Conservation (phyloP, 2,797 vertebrate species). For the Acipenser oxyrinchus region DNA sequence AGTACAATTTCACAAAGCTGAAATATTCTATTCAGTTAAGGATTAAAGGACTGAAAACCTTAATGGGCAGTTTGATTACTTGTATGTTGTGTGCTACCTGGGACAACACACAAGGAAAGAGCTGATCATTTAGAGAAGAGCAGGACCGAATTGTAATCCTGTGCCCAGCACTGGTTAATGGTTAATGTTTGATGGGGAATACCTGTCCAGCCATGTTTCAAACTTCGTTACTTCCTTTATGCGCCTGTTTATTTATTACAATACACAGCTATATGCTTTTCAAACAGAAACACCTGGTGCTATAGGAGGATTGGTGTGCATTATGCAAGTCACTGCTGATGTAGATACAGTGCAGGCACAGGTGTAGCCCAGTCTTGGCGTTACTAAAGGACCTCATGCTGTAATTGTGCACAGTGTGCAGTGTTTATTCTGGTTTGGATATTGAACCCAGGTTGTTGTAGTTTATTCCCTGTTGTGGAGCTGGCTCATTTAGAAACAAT, state of each 20-base stretch:
- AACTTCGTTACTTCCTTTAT: neutral
- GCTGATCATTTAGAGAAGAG: neutral
- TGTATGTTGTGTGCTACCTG: too few species aligned
- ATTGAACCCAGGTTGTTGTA: neutral
- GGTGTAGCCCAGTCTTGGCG: slow-evolving; percentile 1
- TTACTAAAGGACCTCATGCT: neutral
- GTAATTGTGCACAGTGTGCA: neutral
- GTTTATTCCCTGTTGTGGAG: neutral
- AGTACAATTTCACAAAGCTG: too few species aligned
- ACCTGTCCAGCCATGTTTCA: neutral
- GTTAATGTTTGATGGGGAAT: slow-evolving; percentile 36
- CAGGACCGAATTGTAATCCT: neutral
- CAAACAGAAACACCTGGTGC: slow-evolving; percentile 16
- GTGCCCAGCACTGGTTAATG: slow-evolving; percentile 24
- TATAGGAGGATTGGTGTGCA: slow-evolving; percentile 18
- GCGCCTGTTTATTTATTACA: slow-evolving; percentile 3
- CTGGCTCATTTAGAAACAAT: neutral
- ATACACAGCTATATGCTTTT: slow-evolving; percentile 26
- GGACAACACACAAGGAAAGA: too few species aligned
- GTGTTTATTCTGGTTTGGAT: neutral
- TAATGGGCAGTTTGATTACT: too few species aligned
- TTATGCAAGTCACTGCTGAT: slow-evolving; percentile 16
- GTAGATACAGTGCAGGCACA: slow-evolving; percentile 1
- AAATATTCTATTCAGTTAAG: too few species aligned
- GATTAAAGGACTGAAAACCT: too few species aligned